A percentile compares a stretch with the other conserved stretches of the same genome.
These are phyloP conservation scores for Vandiemenella viatica DNA, from an alignment of 2,888 invertebrate species.

Conservation along the genomic window DNA sequence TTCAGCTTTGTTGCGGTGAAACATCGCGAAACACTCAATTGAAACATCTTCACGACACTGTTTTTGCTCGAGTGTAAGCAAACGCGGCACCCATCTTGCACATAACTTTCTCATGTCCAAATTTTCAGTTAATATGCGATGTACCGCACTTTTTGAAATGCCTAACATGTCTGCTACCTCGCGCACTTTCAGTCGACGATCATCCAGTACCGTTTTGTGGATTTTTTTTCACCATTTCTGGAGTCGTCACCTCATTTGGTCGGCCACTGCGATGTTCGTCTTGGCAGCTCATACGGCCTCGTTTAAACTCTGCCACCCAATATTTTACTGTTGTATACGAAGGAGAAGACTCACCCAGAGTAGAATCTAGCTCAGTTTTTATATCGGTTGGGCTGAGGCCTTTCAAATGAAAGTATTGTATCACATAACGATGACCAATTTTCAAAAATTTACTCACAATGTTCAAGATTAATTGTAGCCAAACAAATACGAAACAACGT, in stretches of 20 bases:
- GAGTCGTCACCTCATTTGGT: neutral
- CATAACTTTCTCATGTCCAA: neutral
- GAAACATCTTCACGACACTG: constrained; percentile 1
- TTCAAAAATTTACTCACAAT: too few relatives aligned
- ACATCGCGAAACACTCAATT: constrained; percentile 1
- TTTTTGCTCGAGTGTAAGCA: neutral
- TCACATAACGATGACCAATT: neutral
- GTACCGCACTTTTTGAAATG: neutral
- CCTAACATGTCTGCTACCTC: neutral
- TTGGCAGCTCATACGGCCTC: too few relatives aligned
- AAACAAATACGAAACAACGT: neutral
- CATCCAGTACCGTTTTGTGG: neutral
- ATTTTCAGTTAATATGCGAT: neutral
- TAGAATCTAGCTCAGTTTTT: too few relatives aligned
- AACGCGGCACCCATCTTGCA: too few relatives aligned
- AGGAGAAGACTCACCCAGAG: too few relatives aligned
- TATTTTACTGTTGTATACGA: neutral
- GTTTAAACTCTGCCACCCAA: neutral
- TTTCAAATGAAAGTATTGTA: too few relatives aligned
- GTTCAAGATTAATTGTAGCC: neutral
- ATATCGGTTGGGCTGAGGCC: too few relatives aligned
- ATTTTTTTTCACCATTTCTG: neutral
- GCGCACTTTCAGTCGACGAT: neutral
- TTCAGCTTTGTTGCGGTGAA: neutral
- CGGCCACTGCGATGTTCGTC: too few relatives aligned